Conservation (phyloP, 2,113 vertebrate genomes). For the Melanostigma gelatinosum region DNA sequence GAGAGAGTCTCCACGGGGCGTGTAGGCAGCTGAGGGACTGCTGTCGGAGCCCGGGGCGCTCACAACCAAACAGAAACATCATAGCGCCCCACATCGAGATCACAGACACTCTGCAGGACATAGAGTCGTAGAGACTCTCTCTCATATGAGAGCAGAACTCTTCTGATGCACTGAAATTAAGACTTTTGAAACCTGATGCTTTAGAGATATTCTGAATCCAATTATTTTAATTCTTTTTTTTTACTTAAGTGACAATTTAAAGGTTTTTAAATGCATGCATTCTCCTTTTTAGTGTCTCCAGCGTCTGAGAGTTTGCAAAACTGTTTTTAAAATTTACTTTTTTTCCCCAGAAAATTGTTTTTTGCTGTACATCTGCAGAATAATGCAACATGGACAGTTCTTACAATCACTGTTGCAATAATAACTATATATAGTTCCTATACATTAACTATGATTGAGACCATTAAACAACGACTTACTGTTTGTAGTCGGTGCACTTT, state of each 20-base stretch:
- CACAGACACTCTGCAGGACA: slow-evolving; percentile 70
- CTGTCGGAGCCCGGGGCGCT: slow-evolving; percentile 47
- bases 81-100: slow-evolving; percentile 76
- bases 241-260: background rate
- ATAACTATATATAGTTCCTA: background rate
- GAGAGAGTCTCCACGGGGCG: slow-evolving; percentile 54
- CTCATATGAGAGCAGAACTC: background rate
- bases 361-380: background rate
- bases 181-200: background rate
- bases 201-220: background rate
- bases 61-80: slow-evolving; percentile 75
- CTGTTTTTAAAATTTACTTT: background rate
- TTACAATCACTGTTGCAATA: background rate
- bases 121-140: slow-evolving; percentile 40
- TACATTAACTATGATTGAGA: slow-evolving; percentile 11
- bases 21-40: slow-evolving; percentile 62
- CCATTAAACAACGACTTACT: background rate
- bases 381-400: background rate
- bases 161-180: background rate
- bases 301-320: background rate
- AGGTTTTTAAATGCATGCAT: slow-evolving; percentile 18
- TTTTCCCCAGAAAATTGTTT: slow-evolving; percentile 16
- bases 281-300: background rate
- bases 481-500: background rate
- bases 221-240: background rate